Percentiles rank a stretch among this genome's conserved stretches.
Conservation (phyloP, 2,113 vertebrate genomes). For the Hippocampus mohnikei region DNA sequence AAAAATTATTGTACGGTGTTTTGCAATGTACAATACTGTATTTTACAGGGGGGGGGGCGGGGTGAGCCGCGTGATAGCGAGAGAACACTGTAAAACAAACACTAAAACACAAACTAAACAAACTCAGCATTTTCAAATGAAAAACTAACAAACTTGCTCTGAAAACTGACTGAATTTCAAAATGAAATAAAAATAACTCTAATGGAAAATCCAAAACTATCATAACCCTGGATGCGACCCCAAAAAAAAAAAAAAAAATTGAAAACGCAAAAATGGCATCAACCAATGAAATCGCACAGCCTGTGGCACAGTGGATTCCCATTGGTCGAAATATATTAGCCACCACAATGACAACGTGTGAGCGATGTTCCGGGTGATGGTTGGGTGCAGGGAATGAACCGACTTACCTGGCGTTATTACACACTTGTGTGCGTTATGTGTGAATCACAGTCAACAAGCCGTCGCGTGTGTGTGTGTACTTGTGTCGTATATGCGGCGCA, state of each 20-base stretch:
- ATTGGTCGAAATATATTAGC: conserved; percentile 58
- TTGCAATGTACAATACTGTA: too few species aligned
- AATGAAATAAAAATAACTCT: too few species aligned
- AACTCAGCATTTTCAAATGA: too few species aligned
- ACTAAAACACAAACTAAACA: too few species aligned
- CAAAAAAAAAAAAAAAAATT: background rate
- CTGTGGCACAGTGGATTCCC: conserved; percentile 55
- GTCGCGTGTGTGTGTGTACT: background rate
- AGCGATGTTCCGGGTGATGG: conserved; percentile 53
- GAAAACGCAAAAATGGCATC: conserved; percentile 43
- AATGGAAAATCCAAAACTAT: too few species aligned
- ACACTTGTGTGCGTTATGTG: background rate
- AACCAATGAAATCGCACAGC: conserved; percentile 71
- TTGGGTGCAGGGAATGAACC: conserved; percentile 44
- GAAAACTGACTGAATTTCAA: too few species aligned
- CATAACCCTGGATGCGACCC: too few species aligned
- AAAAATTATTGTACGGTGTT: too few species aligned
- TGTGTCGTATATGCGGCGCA: background rate
- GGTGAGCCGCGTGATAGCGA: too few species aligned
- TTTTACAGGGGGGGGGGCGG: too few species aligned
- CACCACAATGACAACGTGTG: conserved; percentile 48
- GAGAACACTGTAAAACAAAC: too few species aligned
- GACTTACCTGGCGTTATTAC: conserved; percentile 51
- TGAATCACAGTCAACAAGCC: background rate
- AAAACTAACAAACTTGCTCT: too few species aligned